Base-by-base conservation (phyloP, 2,797 vertebrate species). In the Hephaestus fuliginosus region DNA sequence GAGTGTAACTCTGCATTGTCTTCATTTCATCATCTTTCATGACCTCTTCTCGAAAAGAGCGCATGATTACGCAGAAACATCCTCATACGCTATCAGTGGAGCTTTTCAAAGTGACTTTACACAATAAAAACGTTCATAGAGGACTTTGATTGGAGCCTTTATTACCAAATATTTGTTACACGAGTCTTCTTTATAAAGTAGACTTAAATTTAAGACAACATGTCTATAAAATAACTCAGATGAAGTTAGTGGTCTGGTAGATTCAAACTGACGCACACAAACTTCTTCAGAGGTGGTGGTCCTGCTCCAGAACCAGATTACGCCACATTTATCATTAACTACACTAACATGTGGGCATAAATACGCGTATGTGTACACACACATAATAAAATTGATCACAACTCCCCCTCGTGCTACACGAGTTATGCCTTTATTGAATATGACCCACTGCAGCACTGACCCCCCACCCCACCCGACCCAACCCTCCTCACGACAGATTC, bases 391-490 rank as follows among this genome's bases (percentile, higher is more conserved):
- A 69, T 41, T 78, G 4, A 77, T 82, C 67, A 79, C 12, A 71
- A 39, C 46, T 33, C 17, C 58, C n/a, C 30, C 30, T 33, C 61
- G 4, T 60, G 48, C 66, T 52, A 46, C 44, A 68, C 3, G 20
- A 78, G 11, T 60, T 71, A 15, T 67, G 39, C 17, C 33, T 82
- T 82, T 80, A 85, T 84, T 86, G 78, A 53, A 48, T 49, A 74
- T 79, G 70, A 86, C 33, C 79, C 79, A 17, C 64, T 81, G 78
- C 73, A 82, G 36, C 70, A 70, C 22, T 89, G 88, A 86, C 85
- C 88, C 58, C 68, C 58, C 30, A 3, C 30, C 30, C 30, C 3
- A 33, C 30, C 30, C 2, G 2, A 30, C 30, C 2, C 30, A 57
- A 86, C 80, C 84, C 78, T 18, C 75, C 64, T 15, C 60, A 28